A percentile compares a stretch with the other conserved stretches of the same genome.
Evolutionary conservation across 35 echinoderm and acorn worm species (phyloP).

Genomic region (Acanthaster planci): DNA sequence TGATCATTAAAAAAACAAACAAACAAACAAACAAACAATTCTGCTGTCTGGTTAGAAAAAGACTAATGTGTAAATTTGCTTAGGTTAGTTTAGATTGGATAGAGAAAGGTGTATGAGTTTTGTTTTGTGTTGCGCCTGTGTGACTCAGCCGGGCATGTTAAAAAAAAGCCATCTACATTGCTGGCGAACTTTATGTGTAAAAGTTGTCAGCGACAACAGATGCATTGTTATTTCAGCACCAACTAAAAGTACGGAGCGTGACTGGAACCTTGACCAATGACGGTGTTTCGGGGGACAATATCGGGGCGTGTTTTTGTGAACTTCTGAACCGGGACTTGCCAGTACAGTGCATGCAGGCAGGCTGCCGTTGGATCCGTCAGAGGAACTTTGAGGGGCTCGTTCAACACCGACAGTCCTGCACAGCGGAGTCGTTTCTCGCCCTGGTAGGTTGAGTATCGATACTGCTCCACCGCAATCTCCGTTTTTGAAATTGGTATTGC

Average conservation of each 20-base stretch:
- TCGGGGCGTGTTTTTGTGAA: not conserved
- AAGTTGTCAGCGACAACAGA: not conserved
- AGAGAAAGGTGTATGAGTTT: too few species aligned
- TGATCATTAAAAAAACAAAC: too few species aligned
- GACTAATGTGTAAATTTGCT: too few species aligned
- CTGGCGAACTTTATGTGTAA: too few species aligned
- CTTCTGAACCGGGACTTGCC: not conserved
- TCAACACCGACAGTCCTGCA: not conserved
- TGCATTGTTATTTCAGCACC: not conserved
- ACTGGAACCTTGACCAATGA: constrained; percentile 16
- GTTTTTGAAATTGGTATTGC: not conserved
- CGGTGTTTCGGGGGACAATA: not conserved
- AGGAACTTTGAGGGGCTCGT: not conserved
- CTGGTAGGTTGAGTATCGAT: not conserved
- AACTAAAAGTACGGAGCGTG: not conserved
- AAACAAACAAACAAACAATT: too few species aligned
- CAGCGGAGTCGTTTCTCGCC: not conserved
- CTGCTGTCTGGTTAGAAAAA: too few species aligned
- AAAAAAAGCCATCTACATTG: too few species aligned
- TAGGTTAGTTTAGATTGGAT: too few species aligned
- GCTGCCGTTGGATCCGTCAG: not conserved
- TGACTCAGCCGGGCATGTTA: too few species aligned
- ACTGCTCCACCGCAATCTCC: not conserved
- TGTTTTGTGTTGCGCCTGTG: too few species aligned
- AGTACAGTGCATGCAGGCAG: not conserved